phyloP scores from a whole-genome alignment of 2,888 invertebrate genomes.

The Lochmaea crataegi region DNA sequence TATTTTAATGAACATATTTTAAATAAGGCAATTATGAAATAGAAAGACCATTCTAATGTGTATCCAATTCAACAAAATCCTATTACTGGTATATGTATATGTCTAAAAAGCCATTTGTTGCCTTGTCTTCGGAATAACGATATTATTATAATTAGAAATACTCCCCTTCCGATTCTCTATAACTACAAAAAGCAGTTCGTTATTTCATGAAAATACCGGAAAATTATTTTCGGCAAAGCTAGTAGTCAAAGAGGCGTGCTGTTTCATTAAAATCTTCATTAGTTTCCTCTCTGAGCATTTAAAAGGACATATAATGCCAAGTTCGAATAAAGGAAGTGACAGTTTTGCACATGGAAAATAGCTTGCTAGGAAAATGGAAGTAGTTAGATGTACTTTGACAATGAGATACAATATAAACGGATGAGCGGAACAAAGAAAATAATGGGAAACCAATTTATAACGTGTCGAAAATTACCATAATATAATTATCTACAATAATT shows the following conservation, averaged over 20 bases:
- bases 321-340: constrained; percentile 13
- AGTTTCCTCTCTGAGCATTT: constrained; percentile 7
- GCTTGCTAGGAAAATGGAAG: not conserved
- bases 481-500: too few relatives aligned
- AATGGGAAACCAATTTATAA: too few relatives aligned
- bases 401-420: not conserved
- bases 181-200: constrained; percentile 17
- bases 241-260: constrained; percentile 24
- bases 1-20: too few relatives aligned
- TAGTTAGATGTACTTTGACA: not conserved
- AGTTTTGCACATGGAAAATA: constrained; percentile 11
- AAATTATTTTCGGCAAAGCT: constrained; percentile 23
- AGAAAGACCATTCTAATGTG: not conserved
- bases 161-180: not conserved
- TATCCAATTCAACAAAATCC: not conserved
- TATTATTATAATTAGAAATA: constrained; percentile 16
- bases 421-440: too few relatives aligned
- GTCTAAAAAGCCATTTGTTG: not conserved
- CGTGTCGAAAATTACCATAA: too few relatives aligned
- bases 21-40: too few relatives aligned
- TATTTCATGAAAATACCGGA: constrained; percentile 24
- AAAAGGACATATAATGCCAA: constrained; percentile 12
- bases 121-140: not conserved
- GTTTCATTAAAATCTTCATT: constrained; percentile 29
- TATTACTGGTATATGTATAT: not conserved